These are phyloP conservation scores for Aleiodes leptofemur DNA, from an alignment of 2,888 invertebrate genomes.

Conservation along the genomic window DNA sequence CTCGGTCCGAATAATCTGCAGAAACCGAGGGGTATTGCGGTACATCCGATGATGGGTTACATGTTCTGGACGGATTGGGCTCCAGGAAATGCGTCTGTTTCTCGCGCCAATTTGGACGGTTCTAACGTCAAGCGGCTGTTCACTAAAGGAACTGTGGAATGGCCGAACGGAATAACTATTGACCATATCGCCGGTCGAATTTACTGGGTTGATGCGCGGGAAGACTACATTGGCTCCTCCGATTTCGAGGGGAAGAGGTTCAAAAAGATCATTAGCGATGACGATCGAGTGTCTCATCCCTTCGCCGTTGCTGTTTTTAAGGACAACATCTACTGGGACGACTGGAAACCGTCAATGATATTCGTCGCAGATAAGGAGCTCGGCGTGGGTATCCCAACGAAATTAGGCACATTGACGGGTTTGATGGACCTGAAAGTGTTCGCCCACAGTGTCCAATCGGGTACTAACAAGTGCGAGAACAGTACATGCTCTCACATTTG, in stretches of 20 bases:
- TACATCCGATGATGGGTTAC: conserved; percentile 88
- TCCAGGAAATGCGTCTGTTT: conserved; percentile 84
- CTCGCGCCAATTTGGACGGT: conserved; percentile 88
- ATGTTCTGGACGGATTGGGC: conserved; percentile 95
- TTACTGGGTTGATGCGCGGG: conserved; percentile 91
- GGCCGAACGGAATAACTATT: conserved; percentile 92
- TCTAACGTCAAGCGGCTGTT: conserved; percentile 81
- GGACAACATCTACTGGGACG: conserved; percentile 92
- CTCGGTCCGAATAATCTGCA: conserved; percentile 81
- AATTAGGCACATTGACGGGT: conserved; percentile 81
- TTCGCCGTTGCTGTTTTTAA: conserved; percentile 92
- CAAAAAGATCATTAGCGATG: conserved; percentile 81
- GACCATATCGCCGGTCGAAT: conserved; percentile 88
- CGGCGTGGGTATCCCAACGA: conserved; percentile 79
- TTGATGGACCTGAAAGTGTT: conserved; percentile 91
- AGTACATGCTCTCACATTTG: conserved; percentile 85
- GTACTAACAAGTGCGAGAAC: conserved; percentile 84
- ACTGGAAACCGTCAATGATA: conserved; percentile 88
- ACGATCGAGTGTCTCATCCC: conserved; percentile 86
- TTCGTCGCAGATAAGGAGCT: conserved; percentile 88
- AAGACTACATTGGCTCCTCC: conserved; percentile 87
- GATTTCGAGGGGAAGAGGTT: conserved; percentile 84
- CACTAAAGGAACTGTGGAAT: conserved; percentile 81
- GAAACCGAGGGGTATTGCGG: conserved; percentile 88
- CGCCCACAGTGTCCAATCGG: conserved; percentile 85